Percentiles rank a stretch among this genome's conserved stretches.
These are phyloP conservation scores for Drosophila heteroneura DNA, from an alignment of 2,888 invertebrate genomes.

Conservation along the genomic window DNA sequence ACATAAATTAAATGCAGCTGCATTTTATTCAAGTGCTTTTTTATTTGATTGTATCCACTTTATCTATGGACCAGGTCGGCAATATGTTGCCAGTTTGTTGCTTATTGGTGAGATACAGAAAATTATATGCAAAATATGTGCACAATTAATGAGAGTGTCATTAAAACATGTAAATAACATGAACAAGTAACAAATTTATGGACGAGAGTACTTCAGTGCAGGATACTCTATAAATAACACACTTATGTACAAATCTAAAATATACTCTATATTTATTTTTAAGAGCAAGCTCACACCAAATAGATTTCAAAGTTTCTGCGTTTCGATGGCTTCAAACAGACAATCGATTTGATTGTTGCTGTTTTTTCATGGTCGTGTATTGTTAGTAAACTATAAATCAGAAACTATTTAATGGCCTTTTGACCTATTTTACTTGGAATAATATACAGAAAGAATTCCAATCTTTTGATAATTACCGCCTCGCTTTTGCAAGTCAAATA, in stretches of 20 bases:
- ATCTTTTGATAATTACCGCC: conserved; percentile 23
- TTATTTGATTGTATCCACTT: conserved; percentile 20
- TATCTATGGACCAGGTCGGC: conserved; percentile 57
- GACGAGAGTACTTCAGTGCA: not conserved
- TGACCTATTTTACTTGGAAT: conserved; percentile 10
- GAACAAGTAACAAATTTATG: not conserved
- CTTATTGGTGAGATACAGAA: conserved; percentile 40
- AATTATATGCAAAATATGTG: conserved; percentile 41
- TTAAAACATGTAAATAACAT: conserved; percentile 2
- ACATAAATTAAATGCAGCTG: conserved; percentile 67
- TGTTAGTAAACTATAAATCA: not conserved
- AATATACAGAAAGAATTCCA: not conserved
- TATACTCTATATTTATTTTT: not conserved
- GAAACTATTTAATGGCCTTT: not conserved
- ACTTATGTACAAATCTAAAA: not conserved
- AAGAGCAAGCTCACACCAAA: too few relatives aligned
- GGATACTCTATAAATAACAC: not conserved
- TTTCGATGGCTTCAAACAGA: not conserved
- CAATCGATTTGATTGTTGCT: not conserved
- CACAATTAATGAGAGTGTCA: conserved; percentile 28
- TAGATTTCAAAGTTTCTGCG: not conserved
- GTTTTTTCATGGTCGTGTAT: not conserved
- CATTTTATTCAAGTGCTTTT: conserved; percentile 10
- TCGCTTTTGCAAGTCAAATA: conserved; percentile 39
- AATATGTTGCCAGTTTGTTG: conserved; percentile 70